Base-by-base conservation (phyloP, 2,113 vertebrate species). In the Nothobranchius kuhntae region DNA sequence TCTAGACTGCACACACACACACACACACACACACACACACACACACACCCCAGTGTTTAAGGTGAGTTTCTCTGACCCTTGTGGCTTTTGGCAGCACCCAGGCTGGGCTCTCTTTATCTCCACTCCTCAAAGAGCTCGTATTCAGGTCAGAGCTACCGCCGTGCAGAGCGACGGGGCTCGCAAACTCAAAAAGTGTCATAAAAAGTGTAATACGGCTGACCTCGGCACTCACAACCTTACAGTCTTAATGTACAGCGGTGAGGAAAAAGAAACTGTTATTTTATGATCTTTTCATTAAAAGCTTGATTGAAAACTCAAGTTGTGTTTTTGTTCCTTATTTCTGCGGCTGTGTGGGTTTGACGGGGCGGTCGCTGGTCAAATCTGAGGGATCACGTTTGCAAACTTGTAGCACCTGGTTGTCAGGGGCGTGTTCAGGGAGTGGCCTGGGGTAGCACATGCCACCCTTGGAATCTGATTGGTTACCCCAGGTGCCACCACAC, bases 221-320 rank as follows among this genome's bases (percentile, higher is more conserved):
- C 93, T 95, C 95, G 95, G 95, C 95, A 93, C 94, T 95, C 95
- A 95, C 93, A 96, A 95, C 93, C 92, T 96, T 96, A 93, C 96
- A 97, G 96, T 98, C 96, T 98, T 98, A 98, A 98, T 98, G 96
- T 98, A 98, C 96, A 98, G 96, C 94, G 93, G 95, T 94, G 92
- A 96, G 91, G 83, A 96, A 91, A 87, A 89, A 91, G 77, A 92
- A 96, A 96, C 95, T 95, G 95, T 96, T 98, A 97, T 97, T 98
- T 98, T 98, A 96, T 95, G 95, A 97, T 95, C 96, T 98, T 98
- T 98, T 97, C 95, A 98, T 98, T 98, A 98, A 98, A 98, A 96
- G 95, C 94, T 97, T 97, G 95, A 95, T 95, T 94, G 93, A 96
- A 96, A 96, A 95, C 86, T 81, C 4, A 48, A 4, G 50, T 35